Conservation (phyloP, 2,113 vertebrate genomes). For the Prochilodus magdalenae region DNA sequence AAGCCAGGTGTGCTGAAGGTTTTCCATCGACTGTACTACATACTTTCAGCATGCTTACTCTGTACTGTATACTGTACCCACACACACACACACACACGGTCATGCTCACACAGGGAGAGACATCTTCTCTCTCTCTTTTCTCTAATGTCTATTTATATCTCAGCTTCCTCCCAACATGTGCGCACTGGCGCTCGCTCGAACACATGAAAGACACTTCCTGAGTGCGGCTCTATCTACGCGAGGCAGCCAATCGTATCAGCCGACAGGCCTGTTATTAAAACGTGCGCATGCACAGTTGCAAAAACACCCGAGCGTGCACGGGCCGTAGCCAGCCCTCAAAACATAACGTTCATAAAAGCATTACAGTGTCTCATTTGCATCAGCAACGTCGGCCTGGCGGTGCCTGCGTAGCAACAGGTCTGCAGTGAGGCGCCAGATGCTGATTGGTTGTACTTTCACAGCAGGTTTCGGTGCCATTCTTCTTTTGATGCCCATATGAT, state of each 20-base stretch:
- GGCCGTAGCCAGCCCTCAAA: not conserved
- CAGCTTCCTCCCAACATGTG: conserved; percentile 35
- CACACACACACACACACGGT: conserved; percentile 14
- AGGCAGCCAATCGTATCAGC: not conserved
- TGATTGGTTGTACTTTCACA: not conserved
- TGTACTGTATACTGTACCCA: no score
- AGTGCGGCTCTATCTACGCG: conserved; percentile 10
- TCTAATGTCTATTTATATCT: conserved; percentile 47
- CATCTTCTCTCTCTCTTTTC: conserved; percentile 31
- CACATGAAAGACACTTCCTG: conserved; percentile 31
- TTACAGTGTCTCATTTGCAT: not conserved
- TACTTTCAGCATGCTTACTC: no score
- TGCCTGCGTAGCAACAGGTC: not conserved
- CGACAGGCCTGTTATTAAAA: not conserved
- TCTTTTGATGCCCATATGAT: no score
- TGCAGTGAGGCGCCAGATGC: not conserved
- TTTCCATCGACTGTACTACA: no score
- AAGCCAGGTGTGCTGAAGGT: no score
- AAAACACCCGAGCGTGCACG: no score
- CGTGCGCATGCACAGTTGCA: not conserved
- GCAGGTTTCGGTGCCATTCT: not conserved
- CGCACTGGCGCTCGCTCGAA: conserved; percentile 14
- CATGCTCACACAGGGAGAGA: not conserved
- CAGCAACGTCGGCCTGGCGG: not conserved
- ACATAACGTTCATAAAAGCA: not conserved